Evolutionary conservation across 2,113 vertebrate genomes (phyloP).

Genomic region (Castor canadensis): DNA sequence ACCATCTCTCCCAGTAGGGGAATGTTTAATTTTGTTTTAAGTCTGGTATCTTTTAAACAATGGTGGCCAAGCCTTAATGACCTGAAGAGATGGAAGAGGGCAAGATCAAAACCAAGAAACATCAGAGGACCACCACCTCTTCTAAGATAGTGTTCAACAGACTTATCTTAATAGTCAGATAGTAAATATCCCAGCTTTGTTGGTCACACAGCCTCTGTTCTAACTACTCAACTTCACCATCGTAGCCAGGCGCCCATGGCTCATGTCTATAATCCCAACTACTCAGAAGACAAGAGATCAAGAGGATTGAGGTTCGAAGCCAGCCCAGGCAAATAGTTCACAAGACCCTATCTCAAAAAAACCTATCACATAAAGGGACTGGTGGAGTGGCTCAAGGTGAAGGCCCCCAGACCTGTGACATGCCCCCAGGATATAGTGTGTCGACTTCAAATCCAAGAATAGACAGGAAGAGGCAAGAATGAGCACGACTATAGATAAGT

Average conservation of each 20-base stretch:
- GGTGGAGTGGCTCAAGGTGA: too few relatives aligned
- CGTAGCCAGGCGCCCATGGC: too few relatives aligned
- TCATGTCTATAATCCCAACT: too few relatives aligned
- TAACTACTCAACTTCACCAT: background rate
- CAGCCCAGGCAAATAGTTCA: too few relatives aligned
- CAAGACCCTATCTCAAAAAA: too few relatives aligned
- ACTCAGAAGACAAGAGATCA: too few relatives aligned
- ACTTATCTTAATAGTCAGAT: background rate
- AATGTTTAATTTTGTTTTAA: background rate
- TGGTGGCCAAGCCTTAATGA: background rate
- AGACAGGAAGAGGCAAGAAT: background rate
- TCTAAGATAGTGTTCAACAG: background rate
- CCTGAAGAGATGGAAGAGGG: background rate
- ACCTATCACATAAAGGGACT: too few relatives aligned
- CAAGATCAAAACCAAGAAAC: background rate
- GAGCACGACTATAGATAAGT: background rate
- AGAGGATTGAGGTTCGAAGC: too few relatives aligned
- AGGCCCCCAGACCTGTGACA: background rate
- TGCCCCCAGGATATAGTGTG: background rate
- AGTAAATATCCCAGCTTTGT: background rate
- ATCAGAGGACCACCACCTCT: background rate
- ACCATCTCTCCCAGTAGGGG: too few relatives aligned
- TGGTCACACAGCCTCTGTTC: background rate
- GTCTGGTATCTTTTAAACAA: background rate
- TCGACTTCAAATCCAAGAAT: background rate